Percentiles rank a stretch among this genome's conserved stretches.
Conservation (phyloP, 64 coral and sea anemone genomes). For the Actinia equina region DNA sequence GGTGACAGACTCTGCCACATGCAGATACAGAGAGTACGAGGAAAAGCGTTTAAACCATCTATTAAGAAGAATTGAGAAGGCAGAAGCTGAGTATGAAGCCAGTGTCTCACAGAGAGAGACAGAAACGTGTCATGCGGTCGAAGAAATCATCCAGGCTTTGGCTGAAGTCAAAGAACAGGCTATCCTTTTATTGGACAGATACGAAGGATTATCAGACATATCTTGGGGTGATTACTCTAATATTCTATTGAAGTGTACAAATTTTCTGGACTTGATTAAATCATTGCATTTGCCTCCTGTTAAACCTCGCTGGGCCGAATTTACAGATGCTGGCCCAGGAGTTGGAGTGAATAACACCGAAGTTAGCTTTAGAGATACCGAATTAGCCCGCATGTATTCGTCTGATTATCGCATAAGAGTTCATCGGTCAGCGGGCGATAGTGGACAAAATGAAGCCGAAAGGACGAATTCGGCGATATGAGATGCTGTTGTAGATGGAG, state of each 20-base stretch:
- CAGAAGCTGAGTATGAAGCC: too few relatives aligned
- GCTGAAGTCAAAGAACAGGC: too few relatives aligned
- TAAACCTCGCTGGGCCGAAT: slow-evolving; percentile 62
- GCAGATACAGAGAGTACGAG: slow-evolving; percentile 27
- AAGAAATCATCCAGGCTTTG: too few relatives aligned
- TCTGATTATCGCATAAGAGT: slow-evolving; percentile 40
- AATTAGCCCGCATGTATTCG: slow-evolving; percentile 31
- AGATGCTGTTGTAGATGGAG: slow-evolving; percentile 57
- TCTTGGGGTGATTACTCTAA: too few relatives aligned
- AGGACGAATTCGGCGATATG: slow-evolving; percentile 55
- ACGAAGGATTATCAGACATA: too few relatives aligned
- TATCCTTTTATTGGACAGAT: too few relatives aligned
- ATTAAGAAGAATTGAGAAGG: background rate
- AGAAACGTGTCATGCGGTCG: too few relatives aligned
- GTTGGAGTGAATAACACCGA: slow-evolving; percentile 68
- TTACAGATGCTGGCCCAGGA: slow-evolving; percentile 79
- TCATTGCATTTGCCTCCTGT: slow-evolving; percentile 25
- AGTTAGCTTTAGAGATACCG: slow-evolving; percentile 56
- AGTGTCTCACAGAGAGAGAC: too few relatives aligned
- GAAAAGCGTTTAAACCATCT: slow-evolving; percentile 29
- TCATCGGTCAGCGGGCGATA: slow-evolving; percentile 37
- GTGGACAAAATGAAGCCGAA: slow-evolving; percentile 58
- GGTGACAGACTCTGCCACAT: slow-evolving; percentile 4
- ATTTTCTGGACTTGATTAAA: background rate
- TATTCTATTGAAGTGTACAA: too few relatives aligned